Conservation (phyloP, 2,113 vertebrate species). For the Oncorhynchus mykiss region DNA sequence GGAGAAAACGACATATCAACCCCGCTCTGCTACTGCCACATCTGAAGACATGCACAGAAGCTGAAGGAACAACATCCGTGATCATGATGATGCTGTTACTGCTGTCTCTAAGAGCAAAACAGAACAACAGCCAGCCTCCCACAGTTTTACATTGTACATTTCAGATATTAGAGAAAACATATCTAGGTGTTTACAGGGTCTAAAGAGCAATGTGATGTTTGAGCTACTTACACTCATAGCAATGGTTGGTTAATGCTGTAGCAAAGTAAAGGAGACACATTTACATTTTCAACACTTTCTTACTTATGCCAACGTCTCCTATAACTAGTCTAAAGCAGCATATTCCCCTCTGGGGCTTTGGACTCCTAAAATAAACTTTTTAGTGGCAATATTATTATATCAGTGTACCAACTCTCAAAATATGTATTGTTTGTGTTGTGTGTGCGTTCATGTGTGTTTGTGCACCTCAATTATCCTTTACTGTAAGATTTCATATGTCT, state of each 20-base stretch:
- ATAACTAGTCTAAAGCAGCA: conserved; percentile 5
- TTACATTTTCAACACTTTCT: conserved; percentile 20
- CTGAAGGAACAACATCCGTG: conserved; percentile 26
- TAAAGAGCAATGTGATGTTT: conserved; percentile 10
- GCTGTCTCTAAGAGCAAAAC: conserved; percentile 48
- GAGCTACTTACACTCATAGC: conserved; percentile 12
- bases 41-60: conserved; percentile 40
- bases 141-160: conserved; percentile 40
- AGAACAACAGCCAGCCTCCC: conserved; percentile 47
- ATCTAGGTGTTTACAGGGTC: conserved; percentile 33
- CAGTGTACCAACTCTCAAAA: conserved; percentile 36
- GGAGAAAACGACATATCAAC: conserved; percentile 65
- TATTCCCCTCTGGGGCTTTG: conserved; percentile 19
- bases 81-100: conserved; percentile 13
- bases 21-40: conserved; percentile 59
- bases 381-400: conserved; percentile 51
- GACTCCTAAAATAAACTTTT: conserved; percentile 40
- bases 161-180: conserved; percentile 31
- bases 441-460: conserved; percentile 26
- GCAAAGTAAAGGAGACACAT: conserved; percentile 38
- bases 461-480: conserved; percentile 31
- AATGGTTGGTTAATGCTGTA: conserved; percentile 36
- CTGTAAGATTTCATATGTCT: conserved; percentile 26
- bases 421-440: neutral
- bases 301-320: conserved; percentile 35